phyloP scores from a whole-genome alignment of 2,113 vertebrate species.

The Isurus oxyrinchus region DNA sequence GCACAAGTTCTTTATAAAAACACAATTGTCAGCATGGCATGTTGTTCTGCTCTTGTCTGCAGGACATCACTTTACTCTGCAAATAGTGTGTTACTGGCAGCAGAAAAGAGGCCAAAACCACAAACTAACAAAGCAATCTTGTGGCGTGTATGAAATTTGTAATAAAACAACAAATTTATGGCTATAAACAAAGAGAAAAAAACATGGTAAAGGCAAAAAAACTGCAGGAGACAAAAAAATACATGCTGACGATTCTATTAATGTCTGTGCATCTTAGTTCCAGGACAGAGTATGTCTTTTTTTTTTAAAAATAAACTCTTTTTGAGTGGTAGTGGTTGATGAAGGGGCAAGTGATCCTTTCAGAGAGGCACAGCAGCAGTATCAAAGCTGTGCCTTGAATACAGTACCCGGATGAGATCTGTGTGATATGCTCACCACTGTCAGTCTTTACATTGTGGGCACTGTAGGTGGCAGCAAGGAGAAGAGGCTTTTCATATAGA shows the following conservation, averaged over 20 bases:
- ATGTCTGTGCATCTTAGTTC: not conserved
- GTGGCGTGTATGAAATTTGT: not conserved
- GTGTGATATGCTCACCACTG: not conserved
- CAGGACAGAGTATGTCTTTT: too few relatives aligned
- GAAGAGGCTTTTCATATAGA: not conserved
- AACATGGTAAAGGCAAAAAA: not conserved
- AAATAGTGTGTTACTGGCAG: not conserved
- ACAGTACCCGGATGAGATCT: not conserved
- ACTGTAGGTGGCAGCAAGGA: slow-evolving; percentile 36
- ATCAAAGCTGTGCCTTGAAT: not conserved
- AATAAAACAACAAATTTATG: not conserved
- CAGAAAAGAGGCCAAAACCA: not conserved
- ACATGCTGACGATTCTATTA: not conserved
- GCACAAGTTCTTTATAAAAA: not conserved
- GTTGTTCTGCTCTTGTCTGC: not conserved
- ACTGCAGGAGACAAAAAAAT: not conserved
- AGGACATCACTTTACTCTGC: not conserved
- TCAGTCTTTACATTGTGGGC: not conserved
- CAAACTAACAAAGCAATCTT: not conserved
- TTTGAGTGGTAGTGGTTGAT: not conserved
- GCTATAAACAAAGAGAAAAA: not conserved
- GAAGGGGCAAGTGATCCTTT: not conserved
- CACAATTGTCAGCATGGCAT: not conserved
- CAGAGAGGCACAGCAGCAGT: not conserved
- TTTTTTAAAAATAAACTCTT: not conserved